Evolutionary conservation across 2,797 vertebrate species (phyloP).

Genomic region (Salarias fasciatus): DNA sequence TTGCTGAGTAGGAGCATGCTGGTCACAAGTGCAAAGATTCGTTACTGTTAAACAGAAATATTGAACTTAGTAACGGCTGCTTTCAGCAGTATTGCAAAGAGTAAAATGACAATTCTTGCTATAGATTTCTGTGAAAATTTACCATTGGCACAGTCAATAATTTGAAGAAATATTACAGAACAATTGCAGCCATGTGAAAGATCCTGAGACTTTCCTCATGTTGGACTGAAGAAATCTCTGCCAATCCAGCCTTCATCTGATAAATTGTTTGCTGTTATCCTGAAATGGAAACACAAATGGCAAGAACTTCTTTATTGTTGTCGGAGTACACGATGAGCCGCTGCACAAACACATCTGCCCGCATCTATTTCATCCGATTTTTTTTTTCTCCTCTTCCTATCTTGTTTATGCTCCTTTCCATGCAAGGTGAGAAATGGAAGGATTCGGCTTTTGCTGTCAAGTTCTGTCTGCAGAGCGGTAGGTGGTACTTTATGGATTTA

Average conservation of each 20-base stretch:
- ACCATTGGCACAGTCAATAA: no score
- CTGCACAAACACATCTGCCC: constrained; percentile 32
- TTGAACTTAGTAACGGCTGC: no score
- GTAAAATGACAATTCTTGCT: no score
- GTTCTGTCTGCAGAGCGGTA: constrained; percentile 52
- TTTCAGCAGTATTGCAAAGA: no score
- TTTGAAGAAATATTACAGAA: no score
- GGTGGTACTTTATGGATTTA: constrained; percentile 59
- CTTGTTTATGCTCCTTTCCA: constrained; percentile 43
- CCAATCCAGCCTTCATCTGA: neutral
- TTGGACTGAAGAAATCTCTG: constrained; percentile 7
- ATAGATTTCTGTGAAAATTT: no score
- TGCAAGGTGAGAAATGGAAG: constrained; percentile 33
- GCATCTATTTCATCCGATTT: constrained; percentile 43
- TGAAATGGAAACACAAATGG: constrained; percentile 12
- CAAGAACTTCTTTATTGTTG: constrained; percentile 20
- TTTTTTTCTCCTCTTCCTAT: neutral
- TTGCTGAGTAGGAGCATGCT: no score
- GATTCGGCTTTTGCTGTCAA: constrained; percentile 57
- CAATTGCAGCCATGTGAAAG: no score
- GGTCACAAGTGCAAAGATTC: no score
- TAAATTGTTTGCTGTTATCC: neutral
- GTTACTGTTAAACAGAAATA: no score
- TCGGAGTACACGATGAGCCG: constrained; percentile 16
- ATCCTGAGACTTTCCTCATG: no score